Evolutionary conservation across 2,113 vertebrate genomes (phyloP), one percentile per base, ranked within the genome.

Genomic region (Hemicordylus capensis): DNA sequence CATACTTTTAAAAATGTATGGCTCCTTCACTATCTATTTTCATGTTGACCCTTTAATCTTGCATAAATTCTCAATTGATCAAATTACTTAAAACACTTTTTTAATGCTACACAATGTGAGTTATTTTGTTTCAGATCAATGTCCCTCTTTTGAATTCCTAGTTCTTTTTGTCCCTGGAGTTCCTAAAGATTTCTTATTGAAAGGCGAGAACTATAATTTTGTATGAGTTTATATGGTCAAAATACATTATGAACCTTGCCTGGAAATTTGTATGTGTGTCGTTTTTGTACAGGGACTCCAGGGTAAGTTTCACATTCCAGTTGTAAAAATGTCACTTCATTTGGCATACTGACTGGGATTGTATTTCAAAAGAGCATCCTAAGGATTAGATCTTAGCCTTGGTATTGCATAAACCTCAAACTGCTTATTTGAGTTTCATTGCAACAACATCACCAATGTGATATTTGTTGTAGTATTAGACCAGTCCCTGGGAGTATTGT

Each of bases 81-180:
- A 20, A 54, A 24, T 42, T 85, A 15, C 63, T 87, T 78, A 31
- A 6, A 86, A 11, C 80, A 87, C 81, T 87, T 88, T 22, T 85
- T 82, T 87, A 84, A 1, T 37, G 2, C 1, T 0, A 73, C 39
- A 69, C 75, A n/a, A 17, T 85, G 1, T 87, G 90, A 93, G 64
- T 85, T 91, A 84, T 80, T 76, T 80, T 91, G 42, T 83, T 94
- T 94, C 93, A 90, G 84, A 89, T 87, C 87, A 92, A 51, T 70
- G 91, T 79, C 88, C 91, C 90, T 89, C 81, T 84, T 88, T 67
- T 72, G 91, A 31, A 89, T 92, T 90, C 91, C 91, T 92, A 91
- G 91, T 94, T 95, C 94, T 90, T 94, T 88, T 81, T 63, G 66
- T 81, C 88, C 83, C 92, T 90, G 89, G 74, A 89, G 85, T 90